Evolutionary conservation across 2,888 invertebrate genomes (phyloP), one percentile per base, ranked within the genome.

Genomic region (Drymonia ruficornis): DNA sequence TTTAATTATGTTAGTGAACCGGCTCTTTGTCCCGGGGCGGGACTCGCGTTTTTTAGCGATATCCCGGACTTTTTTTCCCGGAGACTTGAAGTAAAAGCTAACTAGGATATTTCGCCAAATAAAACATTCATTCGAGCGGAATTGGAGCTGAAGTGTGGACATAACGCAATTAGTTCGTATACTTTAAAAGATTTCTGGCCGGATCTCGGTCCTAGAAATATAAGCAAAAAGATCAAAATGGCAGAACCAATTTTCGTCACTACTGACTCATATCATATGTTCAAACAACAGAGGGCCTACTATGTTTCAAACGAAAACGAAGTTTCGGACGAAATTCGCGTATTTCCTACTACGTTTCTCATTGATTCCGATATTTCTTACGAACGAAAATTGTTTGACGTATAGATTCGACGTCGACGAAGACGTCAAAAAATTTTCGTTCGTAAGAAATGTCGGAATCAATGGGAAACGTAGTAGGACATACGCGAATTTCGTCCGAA

Each of bases 1-100:
- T 81, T 80, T 80, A 78, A 81, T 80, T 78, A 78, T 76, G 78
- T 81, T 80, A 80, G 78, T 76, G 78, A 78, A 78, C 72, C 74
- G 74, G 55, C 68, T 65, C 75, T 75, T 76, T 74, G 75, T 78
- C 72, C 72, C 64, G 70, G 65, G 62, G 66, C 65, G 63, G 66
- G 58, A 57, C 66, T 67, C 65, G 70, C 65, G 74, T 77, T 78
- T 80, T 80, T 80, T 78, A 77, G 73, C 70, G 70, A 76, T 76
- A 76, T 72, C 74, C 67, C 72, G 69, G 70, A 76, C 66, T 70
- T 73, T 76, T n/a, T 74, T 77, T 69, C 67, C 52, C 52, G 52
- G 59, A 61, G 65, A 66, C 65, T 69, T 72, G 68, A 74, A 74
- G 71, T 73, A 73, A 70, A 62, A 67, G 71, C 71, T 77, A 78